Conservation (phyloP, 1,140 invertebrate species). For the Trypoxylus dichotomus region DNA sequence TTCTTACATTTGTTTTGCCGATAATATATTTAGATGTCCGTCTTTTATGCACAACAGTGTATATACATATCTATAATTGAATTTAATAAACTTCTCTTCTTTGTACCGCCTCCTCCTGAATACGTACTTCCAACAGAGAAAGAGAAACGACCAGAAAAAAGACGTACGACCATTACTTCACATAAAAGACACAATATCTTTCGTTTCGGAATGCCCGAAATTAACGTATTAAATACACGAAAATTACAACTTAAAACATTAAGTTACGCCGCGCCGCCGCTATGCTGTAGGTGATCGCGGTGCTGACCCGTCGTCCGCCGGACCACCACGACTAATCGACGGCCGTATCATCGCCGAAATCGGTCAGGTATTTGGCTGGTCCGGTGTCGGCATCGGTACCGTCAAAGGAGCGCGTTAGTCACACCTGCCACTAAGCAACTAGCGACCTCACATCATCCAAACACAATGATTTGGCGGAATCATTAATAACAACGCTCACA, state of each 20-base stretch:
- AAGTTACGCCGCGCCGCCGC: constrained; percentile 39
- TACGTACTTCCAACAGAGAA: neutral
- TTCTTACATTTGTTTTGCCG: too few species aligned
- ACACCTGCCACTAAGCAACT: constrained; percentile 51
- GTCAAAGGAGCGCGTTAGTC: constrained; percentile 51
- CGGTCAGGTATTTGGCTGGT: constrained; percentile 39
- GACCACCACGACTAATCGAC: constrained; percentile 27
- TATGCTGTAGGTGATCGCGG: constrained; percentile 50
- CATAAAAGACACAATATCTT: constrained; percentile 13
- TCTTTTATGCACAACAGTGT: too few species aligned
- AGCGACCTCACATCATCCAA: constrained; percentile 43
- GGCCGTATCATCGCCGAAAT: neutral
- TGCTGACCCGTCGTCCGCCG: constrained; percentile 13
- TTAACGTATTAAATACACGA: constrained; percentile 40
- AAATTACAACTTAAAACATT: constrained; percentile 51
- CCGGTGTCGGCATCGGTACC: constrained; percentile 45
- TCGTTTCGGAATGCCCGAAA: neutral
- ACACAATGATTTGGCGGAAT: constrained; percentile 52
- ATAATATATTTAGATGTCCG: too few species aligned
- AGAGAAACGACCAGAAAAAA: neutral
- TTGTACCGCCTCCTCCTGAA: neutral
- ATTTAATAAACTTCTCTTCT: too few species aligned
- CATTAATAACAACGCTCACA: constrained; percentile 47
- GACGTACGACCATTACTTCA: neutral
- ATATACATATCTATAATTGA: too few species aligned